Evolutionary conservation across 2,888 invertebrate genomes (phyloP), one percentile per base, ranked within the genome.

Genomic region (Rhingia rostrata): DNA sequence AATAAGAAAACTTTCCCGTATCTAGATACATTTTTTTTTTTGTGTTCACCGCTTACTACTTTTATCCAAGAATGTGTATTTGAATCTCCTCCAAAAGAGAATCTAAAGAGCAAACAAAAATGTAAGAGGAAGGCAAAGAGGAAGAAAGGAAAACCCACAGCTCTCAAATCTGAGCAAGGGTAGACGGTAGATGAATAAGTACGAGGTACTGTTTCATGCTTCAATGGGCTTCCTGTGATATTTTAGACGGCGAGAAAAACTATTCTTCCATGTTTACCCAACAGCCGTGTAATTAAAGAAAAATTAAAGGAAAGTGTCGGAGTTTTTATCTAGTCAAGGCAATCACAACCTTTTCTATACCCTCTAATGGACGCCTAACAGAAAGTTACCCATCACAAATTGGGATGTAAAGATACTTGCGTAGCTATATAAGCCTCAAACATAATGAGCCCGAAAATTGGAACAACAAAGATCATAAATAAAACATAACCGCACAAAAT

Each of bases 1-100:
- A 69, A 75, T 70, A 77, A 70, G 77, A 81, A 81, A 77, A 77
- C 81, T 81, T 81, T 81, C 67, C 61, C 54, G 14, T 73, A 47
- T 22, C 35, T 69, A 47, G 45, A 73, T 64, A 60, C 43, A 35
- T 51, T 53, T 61, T 67, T 49, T 61, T 61, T n/a, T n/a, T n/a
- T n/a, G 30, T 56, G 6, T 41, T 32, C 45, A 49, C 14, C 12
- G 32, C n/a, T 43, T 47, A 30, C 53, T 61, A 35, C 67, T 74
- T 51, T 39, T 41, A 49, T 74, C 51, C 53, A 51, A 32, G 33
- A 60, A 56, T 22, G 22, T 22, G 22, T 22, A 22, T 22, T 22
- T 22, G 2, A 22, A 22, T 10, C 30, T 58, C 53, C 43, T 33
- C 41, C 12, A 39, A 54, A 39, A 56, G n/a, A 56, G 32, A 22